Conservation (phyloP, 2,113 vertebrate genomes). For the Ailurus styani region DNA sequence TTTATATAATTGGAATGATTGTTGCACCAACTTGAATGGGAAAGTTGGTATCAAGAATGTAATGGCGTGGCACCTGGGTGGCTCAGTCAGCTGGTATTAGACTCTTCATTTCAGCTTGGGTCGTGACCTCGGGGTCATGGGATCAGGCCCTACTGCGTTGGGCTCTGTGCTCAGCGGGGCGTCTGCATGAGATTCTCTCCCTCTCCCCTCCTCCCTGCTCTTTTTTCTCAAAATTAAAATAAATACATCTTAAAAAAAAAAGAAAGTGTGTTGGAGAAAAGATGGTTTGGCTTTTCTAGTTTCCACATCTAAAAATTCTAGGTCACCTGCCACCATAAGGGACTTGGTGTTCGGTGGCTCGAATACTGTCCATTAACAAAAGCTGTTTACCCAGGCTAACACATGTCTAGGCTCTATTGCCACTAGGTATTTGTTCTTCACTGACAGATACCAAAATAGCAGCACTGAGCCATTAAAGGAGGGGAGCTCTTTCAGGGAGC, state of each 20-base stretch:
- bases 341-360: background rate
- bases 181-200: background rate
- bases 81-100: background rate
- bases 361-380: background rate
- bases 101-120: background rate
- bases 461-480: background rate
- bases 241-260: background rate
- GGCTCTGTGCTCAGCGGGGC: background rate
- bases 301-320: background rate
- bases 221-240: background rate
- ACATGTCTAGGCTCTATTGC: background rate
- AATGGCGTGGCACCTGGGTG: background rate
- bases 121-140: background rate
- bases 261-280: background rate
- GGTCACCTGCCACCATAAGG: background rate
- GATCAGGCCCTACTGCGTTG: background rate
- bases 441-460: constrained; percentile 27
- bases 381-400: background rate
- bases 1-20: background rate
- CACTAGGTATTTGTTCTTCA: background rate
- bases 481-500: background rate
- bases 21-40: background rate
- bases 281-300: background rate
- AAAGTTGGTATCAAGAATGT: background rate
- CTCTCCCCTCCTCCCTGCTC: background rate